These are phyloP conservation scores for Poecilia picta DNA, from an alignment of 2,797 vertebrate species.

Conservation along the genomic window DNA sequence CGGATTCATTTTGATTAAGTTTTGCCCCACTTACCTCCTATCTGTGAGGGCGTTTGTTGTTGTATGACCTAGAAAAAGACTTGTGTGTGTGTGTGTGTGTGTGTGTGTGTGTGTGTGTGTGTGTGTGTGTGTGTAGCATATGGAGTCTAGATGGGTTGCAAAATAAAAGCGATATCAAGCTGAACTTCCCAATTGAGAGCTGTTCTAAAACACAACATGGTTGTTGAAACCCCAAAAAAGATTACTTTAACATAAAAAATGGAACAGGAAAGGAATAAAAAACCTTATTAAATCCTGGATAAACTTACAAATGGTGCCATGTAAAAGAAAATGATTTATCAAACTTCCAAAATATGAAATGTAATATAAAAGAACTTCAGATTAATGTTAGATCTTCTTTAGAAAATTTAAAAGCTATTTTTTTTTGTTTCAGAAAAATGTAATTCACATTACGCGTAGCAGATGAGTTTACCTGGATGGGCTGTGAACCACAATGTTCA, in stretches of 20 bases:
- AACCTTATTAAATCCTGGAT: not conserved
- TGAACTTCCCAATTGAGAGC: not conserved
- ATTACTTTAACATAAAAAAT: not conserved
- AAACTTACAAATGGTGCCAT: not conserved
- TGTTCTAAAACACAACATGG: not conserved
- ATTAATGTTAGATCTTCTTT: not conserved
- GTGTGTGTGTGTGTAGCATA: not conserved
- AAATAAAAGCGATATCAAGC: conserved; percentile 1
- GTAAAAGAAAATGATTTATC: not conserved
- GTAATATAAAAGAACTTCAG: not conserved
- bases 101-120: not conserved
- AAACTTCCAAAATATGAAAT: not conserved
- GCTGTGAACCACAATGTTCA: not conserved
- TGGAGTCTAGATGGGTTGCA: not conserved
- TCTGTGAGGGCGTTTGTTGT: conserved; percentile 35
- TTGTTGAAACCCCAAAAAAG: not conserved
- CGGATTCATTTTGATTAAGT: conserved; percentile 13
- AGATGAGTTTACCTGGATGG: not conserved
- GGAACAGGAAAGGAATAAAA: not conserved
- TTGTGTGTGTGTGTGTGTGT: not conserved
- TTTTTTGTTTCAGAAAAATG: not conserved
- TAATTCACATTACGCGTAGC: not conserved
- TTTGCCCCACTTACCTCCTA: conserved; percentile 20
- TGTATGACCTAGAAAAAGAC: conserved; percentile 37
- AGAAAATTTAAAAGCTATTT: not conserved